Evolutionary conservation across 2,888 invertebrate genomes (phyloP), one percentile per base, ranked within the genome.

Genomic region (Chromoteleia sp.): DNA sequence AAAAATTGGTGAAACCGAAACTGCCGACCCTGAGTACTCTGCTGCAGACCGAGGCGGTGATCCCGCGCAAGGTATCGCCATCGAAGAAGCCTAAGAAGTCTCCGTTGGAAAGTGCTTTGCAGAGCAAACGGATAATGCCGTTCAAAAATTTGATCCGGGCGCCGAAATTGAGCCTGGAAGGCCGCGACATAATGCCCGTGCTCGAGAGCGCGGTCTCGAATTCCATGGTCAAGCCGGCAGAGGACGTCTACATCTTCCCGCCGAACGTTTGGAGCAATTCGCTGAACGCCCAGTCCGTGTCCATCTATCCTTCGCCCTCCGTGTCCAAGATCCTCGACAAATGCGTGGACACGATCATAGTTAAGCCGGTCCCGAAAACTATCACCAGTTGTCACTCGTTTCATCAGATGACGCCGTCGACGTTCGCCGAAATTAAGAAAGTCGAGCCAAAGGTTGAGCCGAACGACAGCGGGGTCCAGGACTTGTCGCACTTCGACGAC

Each of bases 381-480:
- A 17, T 58, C 0, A 14, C 2, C 0, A 56, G 10, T 19, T 79
- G 73, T 30, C 10, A 12, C 7, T 0, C 41, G 10, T 41, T 74
- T 12, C 67, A 52, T n/a, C 79, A 61, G 43, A n/a, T 43, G 15
- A 52, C 43, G 25, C 67, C 65, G 0, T 6, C 43, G 14, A 33
- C 68, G 3, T 79, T 45, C 12, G 79, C 73, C 0, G 79, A 74
- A 39, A 74, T 74, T 2, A 68, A 54, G 25, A 67, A 43, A 19
- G 14, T 79, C 1, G 65, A 71, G 21, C 71, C 71, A 7, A 71
- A 79, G 2, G 12, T 33, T 0, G 73, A 74, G 14, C 54, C 54
- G n/a, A 39, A 79, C n/a, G 79, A 79, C 19, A 74, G 79, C 10
- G 79, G 79, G 0, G 45, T 59, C 6, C 70, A 70, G 7, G 78